Evolutionary conservation across 2,113 vertebrate genomes (phyloP), one percentile per base, ranked within the genome.

Genomic region (Platycercus adscitus): DNA sequence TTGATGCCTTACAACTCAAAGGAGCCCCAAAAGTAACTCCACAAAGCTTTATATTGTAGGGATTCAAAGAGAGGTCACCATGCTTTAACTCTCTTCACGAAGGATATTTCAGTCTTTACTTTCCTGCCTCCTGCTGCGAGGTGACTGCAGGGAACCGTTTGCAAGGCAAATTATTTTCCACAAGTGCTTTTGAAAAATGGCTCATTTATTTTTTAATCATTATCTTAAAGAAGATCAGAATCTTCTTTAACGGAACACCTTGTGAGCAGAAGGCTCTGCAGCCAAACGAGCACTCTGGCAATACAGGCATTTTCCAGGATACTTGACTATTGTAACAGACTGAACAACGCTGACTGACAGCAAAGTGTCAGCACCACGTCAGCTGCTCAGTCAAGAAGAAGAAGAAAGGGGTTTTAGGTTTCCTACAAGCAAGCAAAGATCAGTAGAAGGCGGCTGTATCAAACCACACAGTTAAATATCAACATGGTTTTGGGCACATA

Each of bases 41-140:
- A 31, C 26, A 44, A 55, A 44, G 21, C 28, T 56, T 39, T 10
- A 8, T 3, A 10, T 35, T 47, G 76, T 64, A 75, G 43, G 43
- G 68, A 16, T 55, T 60, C 37, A 37, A 39, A 20, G 11, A 41
- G 58, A 66, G 18, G 7, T 68, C 58, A 58, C 0, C 0, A 49
- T 18, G 16, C 58, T 49, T 77, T 20, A 77, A 25, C 28, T 53
- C 68, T 29, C 17, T 47, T 41, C 35, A 13, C 56, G n/a, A 2
- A 24, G 17, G 44, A 28, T 33, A 39, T 68, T 86, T 77, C n/a
- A 44, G 39, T 44, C 53, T 63, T 56, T 3, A 11, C 13, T 39
- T 50, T 44, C 49, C 75, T 20, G 46, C 50, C 55, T 75, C 15
- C 63, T 12, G 31, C 6, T 31, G 3, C 21, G 14, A 58, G 20